Evolutionary conservation across 1,140 invertebrate species (phyloP).

Genomic region (Oryctes rhinoceros): DNA sequence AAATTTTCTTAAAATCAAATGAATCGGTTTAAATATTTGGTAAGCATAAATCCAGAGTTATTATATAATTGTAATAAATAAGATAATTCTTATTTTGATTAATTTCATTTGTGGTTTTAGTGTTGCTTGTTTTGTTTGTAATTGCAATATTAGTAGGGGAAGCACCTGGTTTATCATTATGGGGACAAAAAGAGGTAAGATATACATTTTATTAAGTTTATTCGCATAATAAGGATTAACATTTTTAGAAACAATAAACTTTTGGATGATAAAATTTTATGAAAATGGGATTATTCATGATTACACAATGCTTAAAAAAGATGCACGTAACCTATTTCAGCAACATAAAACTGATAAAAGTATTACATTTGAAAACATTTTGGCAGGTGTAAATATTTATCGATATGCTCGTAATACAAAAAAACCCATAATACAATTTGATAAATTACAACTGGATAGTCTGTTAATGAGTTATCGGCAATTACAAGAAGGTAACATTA

Average conservation of each 20-base stretch:
- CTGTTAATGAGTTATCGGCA: background rate
- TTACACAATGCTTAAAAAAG: constrained; percentile 12
- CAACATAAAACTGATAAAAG: background rate
- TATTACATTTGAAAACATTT: background rate
- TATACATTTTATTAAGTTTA: background rate
- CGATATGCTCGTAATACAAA: background rate
- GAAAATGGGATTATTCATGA: background rate
- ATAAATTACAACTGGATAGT: background rate
- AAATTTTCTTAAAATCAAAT: no score
- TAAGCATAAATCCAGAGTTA: no score
- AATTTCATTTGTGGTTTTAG: no score
- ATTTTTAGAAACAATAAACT: background rate
- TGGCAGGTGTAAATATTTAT: background rate
- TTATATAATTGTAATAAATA: no score
- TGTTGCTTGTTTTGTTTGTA: no score
- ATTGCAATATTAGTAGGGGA: background rate
- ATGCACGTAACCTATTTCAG: background rate
- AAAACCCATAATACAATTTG: constrained; percentile 6
- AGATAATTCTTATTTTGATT: no score
- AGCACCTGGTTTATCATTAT: background rate
- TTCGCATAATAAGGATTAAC: background rate
- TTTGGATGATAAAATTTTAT: background rate
- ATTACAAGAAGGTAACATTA: background rate
- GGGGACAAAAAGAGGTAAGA: background rate
- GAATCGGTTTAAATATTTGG: no score